Base-by-base conservation (phyloP, 1,140 invertebrate species). In the Muscidifurax raptorellus region DNA sequence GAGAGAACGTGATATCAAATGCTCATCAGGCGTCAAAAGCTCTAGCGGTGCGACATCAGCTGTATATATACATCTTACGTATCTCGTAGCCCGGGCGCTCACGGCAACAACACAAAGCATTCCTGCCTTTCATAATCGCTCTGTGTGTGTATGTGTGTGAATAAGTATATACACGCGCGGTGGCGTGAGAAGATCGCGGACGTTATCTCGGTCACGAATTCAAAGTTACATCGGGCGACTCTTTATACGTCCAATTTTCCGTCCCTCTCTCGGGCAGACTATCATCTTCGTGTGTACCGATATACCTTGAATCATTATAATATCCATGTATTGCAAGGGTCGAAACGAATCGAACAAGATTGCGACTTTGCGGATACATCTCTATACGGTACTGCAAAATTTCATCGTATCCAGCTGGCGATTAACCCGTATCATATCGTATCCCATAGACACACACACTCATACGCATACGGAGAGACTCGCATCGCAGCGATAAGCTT, bases 161-260 rank as follows among this genome's bases (percentile, higher is more conserved):
- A 40, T 10, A 40, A 40, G 9, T 32, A 32, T 10, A 40, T 40
- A 40, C 6, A 40, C 36, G 36, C 36, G 36, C 36, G 5, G 7
- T 75, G 77, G 80, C 85, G 84, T 88, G 86, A 71, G 85, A 87
- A 82, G 79, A 47, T 47, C 52, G 52, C 52, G 15, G 52, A 80
- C 59, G 88, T 40, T 85, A 86, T 82, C 84, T 89, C 81, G 85
- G 81, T 80, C 32, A 84, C 66, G 86, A 85, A 40, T n/a, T 59
- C 27, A n/a, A n/a, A 47, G 66, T 32, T 36, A 64, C 30, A 28
- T 40, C 25, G 36, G 13, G 44, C 44, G 44, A 7, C 52, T 59
- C 15, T 59, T 59, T 59, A n/a, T n/a, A 59, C 52, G 74, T 75
- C 15, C 59, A n/a, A 15, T 18, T 25, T 59, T 7, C 52, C 22